phyloP scores from a whole-genome alignment of 2,888 invertebrate genomes.

The Toxonevra muliebris region DNA sequence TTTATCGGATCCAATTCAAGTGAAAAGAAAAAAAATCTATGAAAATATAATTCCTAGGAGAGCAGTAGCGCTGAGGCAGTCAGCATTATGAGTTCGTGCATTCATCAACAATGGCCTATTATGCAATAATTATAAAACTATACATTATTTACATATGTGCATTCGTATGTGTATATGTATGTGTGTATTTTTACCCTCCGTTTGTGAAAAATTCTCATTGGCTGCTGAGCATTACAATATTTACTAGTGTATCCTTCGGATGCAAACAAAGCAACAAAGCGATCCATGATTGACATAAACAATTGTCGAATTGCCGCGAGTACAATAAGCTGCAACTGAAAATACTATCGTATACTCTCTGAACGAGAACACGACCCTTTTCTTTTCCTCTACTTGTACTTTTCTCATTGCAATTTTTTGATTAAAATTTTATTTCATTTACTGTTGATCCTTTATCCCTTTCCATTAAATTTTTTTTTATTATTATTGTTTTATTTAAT shows the following conservation, averaged over 20 bases:
- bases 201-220: no score
- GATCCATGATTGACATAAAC: constrained; percentile 28
- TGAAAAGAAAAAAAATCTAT: neutral
- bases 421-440: constrained; percentile 4
- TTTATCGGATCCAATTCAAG: no score
- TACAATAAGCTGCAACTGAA: neutral
- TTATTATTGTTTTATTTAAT: no score
- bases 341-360: no score
- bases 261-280: neutral
- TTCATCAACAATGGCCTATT: neutral
- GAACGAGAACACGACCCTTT: neutral
- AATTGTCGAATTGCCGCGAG: constrained; percentile 27
- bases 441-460: no score
- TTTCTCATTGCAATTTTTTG: neutral
- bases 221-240: no score
- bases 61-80: neutral
- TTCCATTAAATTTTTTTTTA: no score
- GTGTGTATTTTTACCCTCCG: neutral
- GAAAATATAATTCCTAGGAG: neutral
- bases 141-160: constrained; percentile 3
- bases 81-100: no score
- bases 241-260: neutral
- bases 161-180: neutral
- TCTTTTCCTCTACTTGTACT: no score
- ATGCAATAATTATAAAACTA: constrained; percentile 16